Conservation (phyloP, 2,888 invertebrate genomes). For the Hirtodrosophila cameraria region DNA sequence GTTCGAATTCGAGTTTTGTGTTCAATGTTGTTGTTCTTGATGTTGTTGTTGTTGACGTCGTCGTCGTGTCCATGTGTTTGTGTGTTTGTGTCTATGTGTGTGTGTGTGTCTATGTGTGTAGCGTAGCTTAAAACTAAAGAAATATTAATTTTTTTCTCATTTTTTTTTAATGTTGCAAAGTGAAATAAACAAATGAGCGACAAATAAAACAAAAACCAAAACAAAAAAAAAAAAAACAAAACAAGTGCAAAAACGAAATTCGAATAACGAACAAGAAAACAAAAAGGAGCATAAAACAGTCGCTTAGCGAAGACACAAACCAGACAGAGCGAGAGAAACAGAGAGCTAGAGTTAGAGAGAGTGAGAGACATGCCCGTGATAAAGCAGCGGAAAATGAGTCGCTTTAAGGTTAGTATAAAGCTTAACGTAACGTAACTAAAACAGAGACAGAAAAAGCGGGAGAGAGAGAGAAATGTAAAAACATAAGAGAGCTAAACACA, state of each 20-base stretch:
- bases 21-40: conserved; percentile 41
- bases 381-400: conserved; percentile 82
- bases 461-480: not conserved
- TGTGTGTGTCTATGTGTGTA: conserved; percentile 1
- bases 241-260: conserved; percentile 20
- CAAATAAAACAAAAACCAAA: conserved; percentile 11
- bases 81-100: not conserved
- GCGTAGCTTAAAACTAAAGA: conserved; percentile 3
- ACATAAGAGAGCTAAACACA: not conserved
- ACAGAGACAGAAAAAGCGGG: not conserved
- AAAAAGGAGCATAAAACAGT: conserved; percentile 1
- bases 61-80: conserved; percentile 10
- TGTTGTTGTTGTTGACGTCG: conserved; percentile 35
- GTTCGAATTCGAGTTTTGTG: conserved; percentile 49
- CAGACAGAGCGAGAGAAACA: too few species aligned
- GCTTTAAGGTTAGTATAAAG: conserved; percentile 78
- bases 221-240: conserved; percentile 8
- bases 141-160: conserved; percentile 22
- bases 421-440: not conserved
- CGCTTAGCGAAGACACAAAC: conserved; percentile 46
- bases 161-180: conserved; percentile 14
- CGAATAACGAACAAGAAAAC: not conserved
- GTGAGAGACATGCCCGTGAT: conserved; percentile 79
- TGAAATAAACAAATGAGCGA: conserved; percentile 8
- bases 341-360: too few species aligned